Evolutionary conservation across 1,140 invertebrate species (phyloP).

Genomic region (Drosophila suzukii): DNA sequence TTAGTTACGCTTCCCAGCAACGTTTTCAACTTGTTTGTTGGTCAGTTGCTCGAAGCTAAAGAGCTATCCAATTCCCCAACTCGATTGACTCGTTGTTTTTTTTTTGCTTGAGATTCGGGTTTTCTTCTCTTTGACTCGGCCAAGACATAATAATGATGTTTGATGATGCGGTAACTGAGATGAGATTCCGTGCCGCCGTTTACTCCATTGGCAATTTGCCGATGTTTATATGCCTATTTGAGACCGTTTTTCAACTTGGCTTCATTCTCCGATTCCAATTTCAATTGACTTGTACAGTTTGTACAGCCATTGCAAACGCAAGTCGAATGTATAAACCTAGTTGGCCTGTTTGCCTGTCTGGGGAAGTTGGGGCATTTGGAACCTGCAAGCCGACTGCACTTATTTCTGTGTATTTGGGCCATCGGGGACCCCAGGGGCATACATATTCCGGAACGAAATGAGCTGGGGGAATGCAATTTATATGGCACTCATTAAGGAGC

Average conservation of each 20-base stretch:
- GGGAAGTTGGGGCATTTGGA: conserved; percentile 1
- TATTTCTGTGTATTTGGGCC: conserved; percentile 7
- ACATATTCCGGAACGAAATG: conserved; percentile 12
- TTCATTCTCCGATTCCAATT: conserved; percentile 57
- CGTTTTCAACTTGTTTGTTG: conserved; percentile 39
- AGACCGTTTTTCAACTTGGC: conserved; percentile 63
- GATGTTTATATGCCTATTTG: conserved; percentile 75
- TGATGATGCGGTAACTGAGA: conserved; percentile 71
- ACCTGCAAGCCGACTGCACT: conserved; percentile 8
- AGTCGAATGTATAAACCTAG: conserved; percentile 19
- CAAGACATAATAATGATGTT: conserved; percentile 58
- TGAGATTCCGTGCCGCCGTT: conserved; percentile 36
- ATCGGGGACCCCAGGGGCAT: conserved; percentile 3
- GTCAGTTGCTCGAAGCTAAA: conserved; percentile 13
- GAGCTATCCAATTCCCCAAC: conserved; percentile 27
- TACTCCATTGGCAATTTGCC: conserved; percentile 58
- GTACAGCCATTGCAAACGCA: conserved; percentile 23
- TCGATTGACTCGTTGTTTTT: conserved; percentile 72
- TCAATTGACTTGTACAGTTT: conserved; percentile 65
- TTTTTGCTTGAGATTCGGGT: conserved; percentile 10
- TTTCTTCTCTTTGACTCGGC: conserved; percentile 26
- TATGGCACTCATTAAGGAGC: conserved; percentile 22
- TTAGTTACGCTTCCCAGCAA: conserved; percentile 40
- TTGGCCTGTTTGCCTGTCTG: background rate
- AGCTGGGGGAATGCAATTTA: conserved; percentile 24